Evolutionary conservation across 2,888 invertebrate genomes (phyloP).

Genomic region (Perizoma affinitatum): DNA sequence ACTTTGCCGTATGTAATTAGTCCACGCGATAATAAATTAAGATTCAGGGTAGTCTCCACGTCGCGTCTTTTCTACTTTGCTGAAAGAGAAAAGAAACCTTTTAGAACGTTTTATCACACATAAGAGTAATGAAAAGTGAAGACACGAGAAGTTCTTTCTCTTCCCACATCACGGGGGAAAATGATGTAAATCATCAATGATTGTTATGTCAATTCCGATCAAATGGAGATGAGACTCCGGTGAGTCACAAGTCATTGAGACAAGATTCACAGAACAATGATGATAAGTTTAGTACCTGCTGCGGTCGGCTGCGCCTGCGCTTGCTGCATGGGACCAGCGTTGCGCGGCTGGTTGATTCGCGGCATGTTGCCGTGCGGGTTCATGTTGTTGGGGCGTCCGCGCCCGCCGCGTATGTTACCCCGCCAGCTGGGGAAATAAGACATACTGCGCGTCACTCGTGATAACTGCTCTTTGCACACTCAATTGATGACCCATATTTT

Average conservation of each 20-base stretch:
- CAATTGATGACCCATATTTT: too few relatives aligned
- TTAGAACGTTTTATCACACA: background rate
- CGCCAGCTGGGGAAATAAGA: slow-evolving; percentile 74
- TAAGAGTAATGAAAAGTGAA: too few relatives aligned
- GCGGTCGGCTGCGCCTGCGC: slow-evolving; percentile 39
- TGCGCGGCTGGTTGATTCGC: slow-evolving; percentile 37
- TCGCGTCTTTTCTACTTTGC: slow-evolving; percentile 70
- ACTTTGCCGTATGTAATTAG: slow-evolving; percentile 74
- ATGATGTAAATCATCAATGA: too few relatives aligned
- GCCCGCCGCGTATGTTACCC: slow-evolving; percentile 64
- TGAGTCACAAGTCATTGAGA: background rate
- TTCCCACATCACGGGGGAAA: too few relatives aligned
- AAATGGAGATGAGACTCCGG: slow-evolving; percentile 4
- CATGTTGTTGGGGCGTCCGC: slow-evolving; percentile 50
- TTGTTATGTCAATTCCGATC: too few relatives aligned
- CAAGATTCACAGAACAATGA: background rate
- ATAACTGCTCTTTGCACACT: slow-evolving; percentile 17
- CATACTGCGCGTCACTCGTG: slow-evolving; percentile 50
- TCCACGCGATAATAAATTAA: slow-evolving; percentile 82
- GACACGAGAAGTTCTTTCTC: too few relatives aligned
- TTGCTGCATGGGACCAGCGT: slow-evolving; percentile 36
- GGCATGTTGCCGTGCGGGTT: slow-evolving; percentile 33
- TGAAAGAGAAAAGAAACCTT: slow-evolving; percentile 56
- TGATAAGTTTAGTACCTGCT: slow-evolving; percentile 17
- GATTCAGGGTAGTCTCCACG: slow-evolving; percentile 72